A percentile compares a stretch with the other conserved stretches of the same genome.
Evolutionary conservation across 2,888 invertebrate genomes (phyloP).

Genomic region (Troides helena): DNA sequence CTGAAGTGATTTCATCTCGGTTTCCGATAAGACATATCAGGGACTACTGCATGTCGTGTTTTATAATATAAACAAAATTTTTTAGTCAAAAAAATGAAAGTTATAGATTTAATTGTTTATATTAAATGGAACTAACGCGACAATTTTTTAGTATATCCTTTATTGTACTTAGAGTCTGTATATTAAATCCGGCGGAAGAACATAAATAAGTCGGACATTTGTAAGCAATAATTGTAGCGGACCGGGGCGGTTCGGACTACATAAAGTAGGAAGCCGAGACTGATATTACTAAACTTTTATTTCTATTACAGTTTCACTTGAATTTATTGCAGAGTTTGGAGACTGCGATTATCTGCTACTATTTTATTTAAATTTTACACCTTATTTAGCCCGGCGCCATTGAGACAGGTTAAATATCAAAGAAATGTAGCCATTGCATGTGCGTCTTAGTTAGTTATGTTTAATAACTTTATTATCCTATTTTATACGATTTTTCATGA

Average conservation of each 20-base stretch:
- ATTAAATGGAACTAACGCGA: background rate
- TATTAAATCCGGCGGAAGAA: slow-evolving; percentile 13
- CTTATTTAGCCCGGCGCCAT: background rate
- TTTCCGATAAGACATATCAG: no score
- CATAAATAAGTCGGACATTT: slow-evolving; percentile 31
- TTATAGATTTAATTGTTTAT: background rate
- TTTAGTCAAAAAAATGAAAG: background rate
- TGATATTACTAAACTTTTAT: slow-evolving; percentile 33
- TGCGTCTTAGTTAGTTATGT: no score
- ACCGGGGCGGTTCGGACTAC: slow-evolving; percentile 29
- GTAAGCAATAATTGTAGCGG: slow-evolving; percentile 33
- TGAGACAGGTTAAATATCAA: background rate
- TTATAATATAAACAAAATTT: background rate
- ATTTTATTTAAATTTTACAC: background rate
- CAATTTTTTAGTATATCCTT: background rate
- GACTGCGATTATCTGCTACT: slow-evolving; percentile 7
- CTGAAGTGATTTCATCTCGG: no score
- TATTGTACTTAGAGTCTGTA: background rate
- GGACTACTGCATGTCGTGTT: no score
- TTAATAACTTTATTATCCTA: no score
- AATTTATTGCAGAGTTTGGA: slow-evolving; percentile 30
- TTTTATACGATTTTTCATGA: no score
- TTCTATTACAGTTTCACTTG: slow-evolving; percentile 25
- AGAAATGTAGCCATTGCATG: no score
- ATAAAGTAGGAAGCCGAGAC: slow-evolving; percentile 26